Evolutionary conservation across 2,888 invertebrate genomes (phyloP).

Genomic region (Timema cristinae): DNA sequence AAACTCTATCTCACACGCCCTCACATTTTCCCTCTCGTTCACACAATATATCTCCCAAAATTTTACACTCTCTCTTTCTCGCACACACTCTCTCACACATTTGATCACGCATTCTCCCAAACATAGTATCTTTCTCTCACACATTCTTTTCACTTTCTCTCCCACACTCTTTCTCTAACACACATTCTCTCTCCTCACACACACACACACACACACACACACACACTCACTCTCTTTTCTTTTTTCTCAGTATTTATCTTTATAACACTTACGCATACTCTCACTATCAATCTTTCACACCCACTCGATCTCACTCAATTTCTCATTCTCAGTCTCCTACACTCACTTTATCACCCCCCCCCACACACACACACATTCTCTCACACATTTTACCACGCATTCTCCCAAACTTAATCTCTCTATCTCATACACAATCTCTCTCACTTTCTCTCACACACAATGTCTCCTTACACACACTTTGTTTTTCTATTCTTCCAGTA

Average conservation of each 20-base stretch:
- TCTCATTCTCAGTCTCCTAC: no score
- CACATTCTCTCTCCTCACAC: not conserved
- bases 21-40: not conserved
- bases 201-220: conserved; percentile 5
- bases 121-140: not conserved
- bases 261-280: conserved; percentile 29
- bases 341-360: no score
- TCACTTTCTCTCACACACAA: no score
- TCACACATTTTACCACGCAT: no score
- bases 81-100: not conserved
- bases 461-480: no score
- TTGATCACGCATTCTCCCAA: not conserved
- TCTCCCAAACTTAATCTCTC: conserved; percentile 15
- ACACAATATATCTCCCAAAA: no score
- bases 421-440: conserved; percentile 12
- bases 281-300: no score
- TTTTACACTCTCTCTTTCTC: not conserved
- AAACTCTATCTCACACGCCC: not conserved
- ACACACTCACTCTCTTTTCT: not conserved
- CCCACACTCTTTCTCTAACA: no score
- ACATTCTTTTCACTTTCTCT: no score
- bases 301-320: no score
- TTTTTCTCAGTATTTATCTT: conserved; percentile 22
- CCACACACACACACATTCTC: no score
- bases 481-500: no score